These are phyloP conservation scores for Cotesia chilonis DNA, from an alignment of 1,140 invertebrate species.

Conservation along the genomic window DNA sequence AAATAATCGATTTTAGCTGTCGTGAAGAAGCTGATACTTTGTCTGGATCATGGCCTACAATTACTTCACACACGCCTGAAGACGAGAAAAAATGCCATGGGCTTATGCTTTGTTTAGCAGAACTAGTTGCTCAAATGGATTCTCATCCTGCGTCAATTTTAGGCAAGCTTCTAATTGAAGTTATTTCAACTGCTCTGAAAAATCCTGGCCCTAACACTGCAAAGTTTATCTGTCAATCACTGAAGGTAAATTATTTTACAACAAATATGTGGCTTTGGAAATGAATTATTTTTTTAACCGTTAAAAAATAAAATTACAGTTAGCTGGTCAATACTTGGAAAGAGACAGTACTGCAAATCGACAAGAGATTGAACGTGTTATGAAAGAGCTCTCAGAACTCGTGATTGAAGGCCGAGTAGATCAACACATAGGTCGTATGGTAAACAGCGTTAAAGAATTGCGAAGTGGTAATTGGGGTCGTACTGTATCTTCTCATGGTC, in stretches of 20 bases:
- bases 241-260: slow-evolving; percentile 55
- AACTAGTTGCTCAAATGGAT: slow-evolving; percentile 62
- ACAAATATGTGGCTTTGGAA: slow-evolving; percentile 6
- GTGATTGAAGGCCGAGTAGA: slow-evolving; percentile 58
- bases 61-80: slow-evolving; percentile 46
- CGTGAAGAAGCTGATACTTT: slow-evolving; percentile 52
- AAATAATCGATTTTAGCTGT: slow-evolving; percentile 48
- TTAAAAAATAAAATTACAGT: slow-evolving; percentile 41
- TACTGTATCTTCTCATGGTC: slow-evolving; percentile 43
- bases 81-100: slow-evolving; percentile 60
- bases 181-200: slow-evolving; percentile 56
- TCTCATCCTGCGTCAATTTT: slow-evolving; percentile 47
- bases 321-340: slow-evolving; percentile 61
- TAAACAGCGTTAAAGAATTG: slow-evolving; percentile 56
- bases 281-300: neutral
- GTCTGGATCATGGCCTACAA: slow-evolving; percentile 48
- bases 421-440: slow-evolving; percentile 56
- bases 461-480: slow-evolving; percentile 59
- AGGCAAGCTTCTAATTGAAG: slow-evolving; percentile 56
- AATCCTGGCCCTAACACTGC: slow-evolving; percentile 60
- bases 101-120: slow-evolving; percentile 60
- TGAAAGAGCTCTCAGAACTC: slow-evolving; percentile 57
- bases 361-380: slow-evolving; percentile 60
- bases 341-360: slow-evolving; percentile 52
- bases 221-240: slow-evolving; percentile 65